Percentiles rank a stretch among this genome's conserved stretches.
Evolutionary conservation across 2,888 invertebrate genomes (phyloP).

Genomic region (Clivina fossor): DNA sequence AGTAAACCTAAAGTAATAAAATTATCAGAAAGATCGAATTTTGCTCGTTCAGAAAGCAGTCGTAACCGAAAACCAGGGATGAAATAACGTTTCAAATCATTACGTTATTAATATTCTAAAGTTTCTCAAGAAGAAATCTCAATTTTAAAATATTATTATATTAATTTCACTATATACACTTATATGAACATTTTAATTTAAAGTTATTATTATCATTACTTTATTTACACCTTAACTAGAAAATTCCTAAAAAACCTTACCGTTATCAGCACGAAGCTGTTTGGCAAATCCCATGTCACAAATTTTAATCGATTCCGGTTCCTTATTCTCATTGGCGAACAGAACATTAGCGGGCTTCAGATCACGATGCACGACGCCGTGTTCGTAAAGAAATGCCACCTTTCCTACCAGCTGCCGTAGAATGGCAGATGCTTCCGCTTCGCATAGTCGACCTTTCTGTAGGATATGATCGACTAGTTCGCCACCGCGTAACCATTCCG

Average conservation of each 20-base stretch:
- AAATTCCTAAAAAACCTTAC: background rate
- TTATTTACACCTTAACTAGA: too few relatives aligned
- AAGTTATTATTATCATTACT: too few relatives aligned
- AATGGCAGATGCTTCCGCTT: slow-evolving; percentile 90
- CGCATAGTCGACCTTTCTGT: slow-evolving; percentile 74
- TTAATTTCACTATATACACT: too few relatives aligned
- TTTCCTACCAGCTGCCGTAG: slow-evolving; percentile 83
- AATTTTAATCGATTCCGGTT: slow-evolving; percentile 86
- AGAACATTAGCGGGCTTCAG: slow-evolving; percentile 97
- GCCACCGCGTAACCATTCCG: slow-evolving; percentile 91
- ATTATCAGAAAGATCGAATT: too few relatives aligned
- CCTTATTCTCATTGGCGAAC: slow-evolving; percentile 81
- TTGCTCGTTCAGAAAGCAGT: too few relatives aligned
- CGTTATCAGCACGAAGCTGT: slow-evolving; percentile 92
- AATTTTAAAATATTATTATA: too few relatives aligned
- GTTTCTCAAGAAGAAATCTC: too few relatives aligned
- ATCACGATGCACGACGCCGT: slow-evolving; percentile 89
- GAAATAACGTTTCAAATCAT: too few relatives aligned
- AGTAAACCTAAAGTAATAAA: slow-evolving; percentile 63
- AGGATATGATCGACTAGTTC: slow-evolving; percentile 93
- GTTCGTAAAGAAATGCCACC: slow-evolving; percentile 91
- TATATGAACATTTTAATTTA: too few relatives aligned
- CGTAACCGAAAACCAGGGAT: too few relatives aligned
- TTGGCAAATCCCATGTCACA: slow-evolving; percentile 99
- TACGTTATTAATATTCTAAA: too few relatives aligned